Conservation (phyloP, 2,113 vertebrate genomes). For the Sclerurus mexicanus region DNA sequence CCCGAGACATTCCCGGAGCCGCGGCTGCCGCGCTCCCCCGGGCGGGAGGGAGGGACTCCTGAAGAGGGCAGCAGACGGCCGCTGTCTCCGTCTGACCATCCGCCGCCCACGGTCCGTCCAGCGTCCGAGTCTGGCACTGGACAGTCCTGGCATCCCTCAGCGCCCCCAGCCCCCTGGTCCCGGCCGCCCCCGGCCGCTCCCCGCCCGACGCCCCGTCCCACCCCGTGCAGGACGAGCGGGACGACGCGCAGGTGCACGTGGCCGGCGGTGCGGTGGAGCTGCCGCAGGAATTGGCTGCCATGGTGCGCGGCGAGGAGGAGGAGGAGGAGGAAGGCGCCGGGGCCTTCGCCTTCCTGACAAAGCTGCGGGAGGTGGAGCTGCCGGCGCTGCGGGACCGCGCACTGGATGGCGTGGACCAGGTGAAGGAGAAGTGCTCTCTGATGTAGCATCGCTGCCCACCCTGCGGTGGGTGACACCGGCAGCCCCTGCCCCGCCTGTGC, state of each 20-base stretch:
- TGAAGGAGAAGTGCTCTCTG: constrained; percentile 57
- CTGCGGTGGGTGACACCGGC: fast-evolving
- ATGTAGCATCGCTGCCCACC: neutral
- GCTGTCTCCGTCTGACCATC: neutral
- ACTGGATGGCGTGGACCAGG: constrained; percentile 5
- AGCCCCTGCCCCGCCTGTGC: neutral
- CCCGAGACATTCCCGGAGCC: fast-evolving
- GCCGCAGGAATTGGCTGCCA: constrained; percentile 73
- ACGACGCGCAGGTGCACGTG: constrained; percentile 71
- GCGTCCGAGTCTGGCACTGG: neutral
- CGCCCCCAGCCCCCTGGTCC: neutral
- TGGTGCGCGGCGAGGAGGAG: constrained; percentile 58
- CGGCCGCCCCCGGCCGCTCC: neutral
- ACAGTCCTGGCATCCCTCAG: neutral
- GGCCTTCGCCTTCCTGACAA: constrained; percentile 56
- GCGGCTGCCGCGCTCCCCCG: neutral
- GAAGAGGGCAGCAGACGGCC: constrained; percentile 50
- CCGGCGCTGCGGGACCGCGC: constrained; percentile 63
- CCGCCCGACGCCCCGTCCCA: fast-evolving
- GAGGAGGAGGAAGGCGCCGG: constrained; percentile 47
- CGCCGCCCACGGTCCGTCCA: neutral
- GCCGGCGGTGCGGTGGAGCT: constrained; percentile 68
- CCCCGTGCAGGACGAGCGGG: constrained; percentile 64
- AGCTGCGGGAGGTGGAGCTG: constrained; percentile 71
- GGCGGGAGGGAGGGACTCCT: neutral